Conservation (phyloP, 2,888 invertebrate species). For the Horisme vitalbata region DNA sequence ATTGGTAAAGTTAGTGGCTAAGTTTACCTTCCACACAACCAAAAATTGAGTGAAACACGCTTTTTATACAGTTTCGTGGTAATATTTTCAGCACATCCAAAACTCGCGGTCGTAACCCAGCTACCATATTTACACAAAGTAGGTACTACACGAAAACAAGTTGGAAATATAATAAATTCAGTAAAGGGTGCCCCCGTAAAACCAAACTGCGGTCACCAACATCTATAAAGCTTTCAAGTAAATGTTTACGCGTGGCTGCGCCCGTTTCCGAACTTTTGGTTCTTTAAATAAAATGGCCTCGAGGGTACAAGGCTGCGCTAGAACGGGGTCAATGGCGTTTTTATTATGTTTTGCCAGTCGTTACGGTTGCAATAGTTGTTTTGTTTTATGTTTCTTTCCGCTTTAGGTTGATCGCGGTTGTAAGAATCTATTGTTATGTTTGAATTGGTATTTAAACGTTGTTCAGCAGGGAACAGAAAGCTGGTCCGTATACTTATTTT, state of each 20-base stretch:
- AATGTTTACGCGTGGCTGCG: constrained; percentile 72
- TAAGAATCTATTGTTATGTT: constrained; percentile 4
- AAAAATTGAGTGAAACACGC: too few relatives aligned
- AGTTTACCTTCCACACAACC: too few relatives aligned
- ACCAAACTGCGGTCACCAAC: constrained; percentile 69
- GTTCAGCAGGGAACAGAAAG: too few relatives aligned
- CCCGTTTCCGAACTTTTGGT: constrained; percentile 57
- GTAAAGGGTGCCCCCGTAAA: constrained; percentile 46
- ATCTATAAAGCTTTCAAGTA: constrained; percentile 75
- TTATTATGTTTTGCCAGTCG: constrained; percentile 23
- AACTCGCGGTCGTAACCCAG: background rate
- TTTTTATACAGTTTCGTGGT: too few relatives aligned
- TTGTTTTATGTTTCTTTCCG: constrained; percentile 25
- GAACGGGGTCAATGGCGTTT: constrained; percentile 43
- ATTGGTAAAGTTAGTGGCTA: too few relatives aligned
- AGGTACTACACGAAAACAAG: constrained; percentile 35
- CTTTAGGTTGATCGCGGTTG: constrained; percentile 18
- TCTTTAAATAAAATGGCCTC: constrained; percentile 68
- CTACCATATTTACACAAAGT: constrained; percentile 7
- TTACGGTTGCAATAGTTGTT: constrained; percentile 25
- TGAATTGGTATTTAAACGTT: too few relatives aligned
- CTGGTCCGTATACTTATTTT: too few relatives aligned
- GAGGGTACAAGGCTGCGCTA: constrained; percentile 44
- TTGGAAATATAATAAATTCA: constrained; percentile 42
- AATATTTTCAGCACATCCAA: background rate